Conservation (phyloP, 35 echinoderm and acorn worm species). For the Hemicentrotus pulcherrimus region DNA sequence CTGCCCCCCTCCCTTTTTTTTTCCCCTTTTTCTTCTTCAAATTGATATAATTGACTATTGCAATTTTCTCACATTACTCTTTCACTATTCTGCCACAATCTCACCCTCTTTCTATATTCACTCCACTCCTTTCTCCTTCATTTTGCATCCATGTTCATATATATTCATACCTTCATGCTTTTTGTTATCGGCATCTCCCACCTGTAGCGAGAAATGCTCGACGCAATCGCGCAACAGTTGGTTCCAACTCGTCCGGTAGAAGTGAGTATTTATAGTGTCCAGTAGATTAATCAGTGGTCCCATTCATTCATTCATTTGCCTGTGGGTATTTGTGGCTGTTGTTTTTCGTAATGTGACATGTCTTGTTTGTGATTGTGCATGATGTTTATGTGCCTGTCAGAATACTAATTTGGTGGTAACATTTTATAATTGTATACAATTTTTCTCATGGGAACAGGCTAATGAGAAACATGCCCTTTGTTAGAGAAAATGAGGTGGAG, state of each 20-base stretch:
- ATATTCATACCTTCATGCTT: conserved; percentile 24
- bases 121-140: neutral
- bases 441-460: neutral
- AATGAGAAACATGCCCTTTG: too few relatives aligned
- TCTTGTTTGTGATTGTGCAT: neutral
- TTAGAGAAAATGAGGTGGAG: too few relatives aligned
- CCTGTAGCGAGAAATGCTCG: conserved; percentile 28
- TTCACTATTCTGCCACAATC: neutral
- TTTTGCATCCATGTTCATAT: neutral
- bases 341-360: neutral
- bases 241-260: neutral
- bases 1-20: neutral
- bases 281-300: neutral
- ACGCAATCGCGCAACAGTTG: neutral
- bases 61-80: neutral
- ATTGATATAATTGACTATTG: neutral
- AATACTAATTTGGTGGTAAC: neutral
- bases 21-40: too few relatives aligned
- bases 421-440: neutral
- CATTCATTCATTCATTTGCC: neutral
- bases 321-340: neutral
- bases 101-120: neutral
- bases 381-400: neutral
- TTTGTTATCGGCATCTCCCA: neutral
- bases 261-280: conserved; percentile 32